phyloP scores from a whole-genome alignment of 2,888 invertebrate genomes.

The Chrysodeixis includens region DNA sequence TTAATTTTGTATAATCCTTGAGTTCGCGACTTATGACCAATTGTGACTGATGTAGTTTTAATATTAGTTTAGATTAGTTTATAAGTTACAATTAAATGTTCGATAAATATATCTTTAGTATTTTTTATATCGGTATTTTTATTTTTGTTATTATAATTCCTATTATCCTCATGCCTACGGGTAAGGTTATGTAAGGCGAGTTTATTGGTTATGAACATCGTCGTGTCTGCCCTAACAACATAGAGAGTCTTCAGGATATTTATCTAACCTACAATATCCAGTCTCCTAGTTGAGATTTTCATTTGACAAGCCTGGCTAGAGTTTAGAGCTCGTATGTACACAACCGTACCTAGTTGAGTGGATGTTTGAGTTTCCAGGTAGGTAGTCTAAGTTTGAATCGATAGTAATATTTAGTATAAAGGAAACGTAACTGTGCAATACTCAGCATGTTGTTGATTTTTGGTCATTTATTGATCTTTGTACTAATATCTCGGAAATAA shows the following conservation, averaged over 20 bases:
- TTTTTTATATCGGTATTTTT: constrained; percentile 44
- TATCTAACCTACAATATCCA: background rate
- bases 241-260: background rate
- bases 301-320: background rate
- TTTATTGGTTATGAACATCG: background rate
- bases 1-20: constrained; percentile 30
- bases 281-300: background rate
- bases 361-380: background rate
- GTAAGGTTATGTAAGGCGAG: background rate
- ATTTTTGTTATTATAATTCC: constrained; percentile 25
- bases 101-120: constrained; percentile 50
- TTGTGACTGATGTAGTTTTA: constrained; percentile 81
- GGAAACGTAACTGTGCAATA: background rate
- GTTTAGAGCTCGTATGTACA: background rate
- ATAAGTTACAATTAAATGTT: constrained; percentile 50
- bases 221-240: background rate
- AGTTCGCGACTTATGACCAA: constrained; percentile 64
- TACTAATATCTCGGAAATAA: too few species aligned
- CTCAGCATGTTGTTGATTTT: too few species aligned
- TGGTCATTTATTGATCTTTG: too few species aligned
- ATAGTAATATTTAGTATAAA: background rate
- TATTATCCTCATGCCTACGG: background rate
- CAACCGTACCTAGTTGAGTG: background rate
- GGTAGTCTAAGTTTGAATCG: too few species aligned
- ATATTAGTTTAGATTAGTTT: constrained; percentile 62